Base-by-base conservation (phyloP, 2,888 invertebrate species). In the Erebia ligea region DNA sequence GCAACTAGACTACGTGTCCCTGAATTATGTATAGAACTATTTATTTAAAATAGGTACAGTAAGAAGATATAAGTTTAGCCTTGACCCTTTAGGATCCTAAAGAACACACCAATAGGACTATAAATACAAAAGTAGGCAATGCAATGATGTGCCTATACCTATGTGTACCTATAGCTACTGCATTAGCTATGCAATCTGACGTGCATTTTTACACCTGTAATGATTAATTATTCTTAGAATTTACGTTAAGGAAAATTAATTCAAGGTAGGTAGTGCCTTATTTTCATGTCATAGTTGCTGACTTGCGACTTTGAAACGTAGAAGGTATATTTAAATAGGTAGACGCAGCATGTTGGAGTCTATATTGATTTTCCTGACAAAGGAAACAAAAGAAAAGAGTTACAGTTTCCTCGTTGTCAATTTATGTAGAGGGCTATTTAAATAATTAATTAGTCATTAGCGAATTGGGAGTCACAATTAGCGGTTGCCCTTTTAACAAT, bases 231-330 rank as follows among this genome's bases (percentile, higher is more conserved):
- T 52, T 13, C 25, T 13, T 25, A 56, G 13, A 54, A 54, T 54
- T 58, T 34, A 58, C 57, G 25, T 58, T n/a, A 59, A 59, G 59
- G 17, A 40, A 59, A 59, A 59, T 59, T 42, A 42, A 42, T 42
- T 59, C 17, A 11, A 59, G 42, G 59, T 1, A 6, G 4, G 59
- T n/a, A n/a, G n/a, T n/a, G 15, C 57, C n/a, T 57, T 57, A 34
- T 10, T 59, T 34, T 42, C n/a, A 42, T 17, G 59, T 17, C 42
- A 17, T 11, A 17, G 17, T 58, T 17, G 25, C 58, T 58, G 58
- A 58, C 58, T 34, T 58, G 58, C 58, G 25, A 34, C 34, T 58
- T 58, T 58, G 13, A 6, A 58, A 34, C 34, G 58, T 8, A 13
- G 11, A 9, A 3, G 21, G 21, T 58, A 34, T 58, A 58, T 34